Evolutionary conservation across 1,140 invertebrate species (phyloP), one percentile per base, ranked within the genome.

Genomic region (Drepana arcuata): DNA sequence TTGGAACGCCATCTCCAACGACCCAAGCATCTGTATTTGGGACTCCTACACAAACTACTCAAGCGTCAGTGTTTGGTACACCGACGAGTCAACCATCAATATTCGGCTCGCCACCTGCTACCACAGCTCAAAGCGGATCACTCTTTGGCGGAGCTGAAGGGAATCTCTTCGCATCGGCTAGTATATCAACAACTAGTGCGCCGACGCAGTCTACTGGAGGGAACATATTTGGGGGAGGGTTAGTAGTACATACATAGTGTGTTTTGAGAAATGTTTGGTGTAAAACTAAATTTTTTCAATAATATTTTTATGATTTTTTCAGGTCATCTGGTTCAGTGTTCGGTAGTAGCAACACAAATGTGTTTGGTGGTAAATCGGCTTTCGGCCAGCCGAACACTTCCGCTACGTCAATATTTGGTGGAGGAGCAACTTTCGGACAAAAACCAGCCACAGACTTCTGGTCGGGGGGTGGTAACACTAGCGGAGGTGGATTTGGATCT

Each of bases 141-240:
- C 33, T 67, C 13, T 78, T 78, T 35, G 68, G 70, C 1, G 58
- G 54, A 0, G 52, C 39, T 4, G 70, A 68, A 33, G 33, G 51
- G 1, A 71, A 64, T 45, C 39, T 78, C 37, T 78, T 75, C 33
- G 69, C 69, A 1, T 43, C 70, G 1, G 73, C 65, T 4, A 78
- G 61, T 47, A 80, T 80, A 39, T 78, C 72, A 2, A 75, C 72
- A 5, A 78, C 71, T 0, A 70, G 42, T 21, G 60, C 69, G 1
- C 36, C 63, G 2, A 45, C 68, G 2, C 64, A 48, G 13, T 37
- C 45, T 0, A 68, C 47, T 30, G 58, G 57, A 7, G 75, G 73
- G 25, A 74, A 45, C 45, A 67, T 80, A 23, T 80, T 80, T 47
- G 72, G 74, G 5, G 53, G 55, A 32, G 52, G 69, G 72, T 77